These are phyloP conservation scores for Stichopus chloronotus DNA, from an alignment of 35 echinoderm and acorn worm species.

Conservation along the genomic window DNA sequence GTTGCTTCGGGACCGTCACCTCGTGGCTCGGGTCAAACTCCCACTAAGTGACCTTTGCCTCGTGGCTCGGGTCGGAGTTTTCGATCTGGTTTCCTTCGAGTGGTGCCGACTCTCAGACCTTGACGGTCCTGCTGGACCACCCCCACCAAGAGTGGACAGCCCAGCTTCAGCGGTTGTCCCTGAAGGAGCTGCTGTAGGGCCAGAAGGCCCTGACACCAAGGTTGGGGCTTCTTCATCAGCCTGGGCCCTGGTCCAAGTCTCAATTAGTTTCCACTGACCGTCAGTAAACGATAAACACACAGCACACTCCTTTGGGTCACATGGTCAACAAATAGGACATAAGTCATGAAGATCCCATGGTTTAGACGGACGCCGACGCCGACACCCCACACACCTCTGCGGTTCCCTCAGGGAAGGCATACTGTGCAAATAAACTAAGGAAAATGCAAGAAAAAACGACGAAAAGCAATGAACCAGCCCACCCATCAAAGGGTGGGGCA, in stretches of 20 bases:
- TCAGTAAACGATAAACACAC: no score
- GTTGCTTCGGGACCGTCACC: background rate
- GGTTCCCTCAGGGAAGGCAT: slow-evolving; percentile 13
- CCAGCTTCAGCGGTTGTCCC: slow-evolving; percentile 15
- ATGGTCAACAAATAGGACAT: background rate
- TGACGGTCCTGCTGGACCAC: background rate
- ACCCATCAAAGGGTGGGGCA: background rate
- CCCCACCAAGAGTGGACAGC: background rate
- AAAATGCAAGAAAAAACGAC: no score
- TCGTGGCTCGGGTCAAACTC: background rate
- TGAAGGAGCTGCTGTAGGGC: background rate
- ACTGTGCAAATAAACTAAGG: no score
- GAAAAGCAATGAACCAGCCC: background rate
- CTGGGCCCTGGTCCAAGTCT: slow-evolving; percentile 13
- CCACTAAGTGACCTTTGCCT: background rate
- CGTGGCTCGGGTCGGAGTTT: background rate
- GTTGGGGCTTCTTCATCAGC: slow-evolving; percentile 26
- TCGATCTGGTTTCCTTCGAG: background rate
- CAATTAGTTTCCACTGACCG: slow-evolving; percentile 4
- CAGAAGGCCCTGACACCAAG: background rate
- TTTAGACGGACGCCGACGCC: background rate
- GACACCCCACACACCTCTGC: background rate
- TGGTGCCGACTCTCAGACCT: background rate
- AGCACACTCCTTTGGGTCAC: background rate
- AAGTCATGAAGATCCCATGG: background rate